A percentile compares a stretch with the other conserved stretches of the same genome.
Evolutionary conservation across 1,140 invertebrate genomes (phyloP).

Genomic region (Ctenoplectra terminalis): DNA sequence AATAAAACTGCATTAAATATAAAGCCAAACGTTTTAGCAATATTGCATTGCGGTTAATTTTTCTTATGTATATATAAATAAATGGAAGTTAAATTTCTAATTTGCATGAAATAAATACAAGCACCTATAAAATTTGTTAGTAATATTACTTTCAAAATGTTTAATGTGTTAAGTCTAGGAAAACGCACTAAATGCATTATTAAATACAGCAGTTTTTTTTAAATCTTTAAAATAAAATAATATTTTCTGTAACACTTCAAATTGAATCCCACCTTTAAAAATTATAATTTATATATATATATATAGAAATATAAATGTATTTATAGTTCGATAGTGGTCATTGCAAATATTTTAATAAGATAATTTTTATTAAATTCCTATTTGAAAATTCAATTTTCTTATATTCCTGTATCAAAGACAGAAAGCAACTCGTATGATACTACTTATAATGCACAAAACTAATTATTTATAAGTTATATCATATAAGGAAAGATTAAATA

Average conservation of each 20-base stretch:
- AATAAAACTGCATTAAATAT: slow-evolving; percentile 46
- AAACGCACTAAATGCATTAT: background rate
- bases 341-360: slow-evolving; percentile 55
- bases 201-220: background rate
- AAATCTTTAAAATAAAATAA: slow-evolving; percentile 6
- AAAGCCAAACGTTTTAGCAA: slow-evolving; percentile 12
- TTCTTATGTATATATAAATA: background rate
- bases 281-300: background rate
- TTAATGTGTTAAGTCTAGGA: slow-evolving; percentile 9
- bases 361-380: slow-evolving; percentile 3
- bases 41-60: slow-evolving; percentile 28
- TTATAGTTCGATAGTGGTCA: no score
- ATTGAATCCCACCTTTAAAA: background rate
- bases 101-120: slow-evolving; percentile 3
- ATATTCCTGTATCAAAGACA: slow-evolving; percentile 8
- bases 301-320: no score
- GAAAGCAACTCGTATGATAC: slow-evolving; percentile 44
- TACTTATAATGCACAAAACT: slow-evolving; percentile 20
- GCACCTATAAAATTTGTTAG: slow-evolving; percentile 5
- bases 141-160: background rate
- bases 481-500: slow-evolving; percentile 13
- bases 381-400: background rate
- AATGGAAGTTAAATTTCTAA: background rate
- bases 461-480: slow-evolving; percentile 11
- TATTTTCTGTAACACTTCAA: background rate